A percentile compares a stretch with the other conserved stretches of the same genome.
These are phyloP conservation scores for Archilochus colubris DNA, from an alignment of 2,113 vertebrate species.

Conservation along the genomic window DNA sequence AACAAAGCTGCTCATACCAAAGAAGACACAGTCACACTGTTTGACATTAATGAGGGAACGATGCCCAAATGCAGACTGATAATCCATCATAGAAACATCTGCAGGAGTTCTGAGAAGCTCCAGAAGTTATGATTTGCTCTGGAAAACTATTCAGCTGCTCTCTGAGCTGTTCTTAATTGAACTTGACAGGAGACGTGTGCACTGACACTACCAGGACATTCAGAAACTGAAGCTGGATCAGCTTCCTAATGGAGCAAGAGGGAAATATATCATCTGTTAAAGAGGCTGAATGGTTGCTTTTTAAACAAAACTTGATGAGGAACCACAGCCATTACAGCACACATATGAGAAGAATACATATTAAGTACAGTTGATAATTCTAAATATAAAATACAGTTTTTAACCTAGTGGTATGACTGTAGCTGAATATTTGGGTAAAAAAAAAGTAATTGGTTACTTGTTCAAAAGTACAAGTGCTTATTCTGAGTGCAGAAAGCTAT, in stretches of 20 bases:
- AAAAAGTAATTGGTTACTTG: neutral
- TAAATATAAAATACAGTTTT: neutral
- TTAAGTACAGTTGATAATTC: neutral
- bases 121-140: conserved; percentile 27
- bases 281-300: neutral
- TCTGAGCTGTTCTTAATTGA: conserved; percentile 44
- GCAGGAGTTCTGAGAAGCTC: conserved; percentile 29
- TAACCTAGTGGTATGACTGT: neutral
- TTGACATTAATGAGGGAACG: neutral
- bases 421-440: neutral
- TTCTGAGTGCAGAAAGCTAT: neutral
- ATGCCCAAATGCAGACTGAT: conserved; percentile 2
- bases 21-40: neutral
- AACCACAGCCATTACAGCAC: neutral
- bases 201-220: conserved; percentile 42
- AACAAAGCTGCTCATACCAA: conserved; percentile 27
- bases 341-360: neutral
- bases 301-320: neutral
- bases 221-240: conserved; percentile 45
- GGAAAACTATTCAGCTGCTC: conserved; percentile 48
- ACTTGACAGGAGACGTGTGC: conserved; percentile 53
- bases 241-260: conserved; percentile 30
- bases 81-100: neutral
- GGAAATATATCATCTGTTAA: conserved; percentile 22
- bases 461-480: neutral